Base-by-base conservation (phyloP, 2,888 invertebrate genomes). In the Ectobius pallidus region DNA sequence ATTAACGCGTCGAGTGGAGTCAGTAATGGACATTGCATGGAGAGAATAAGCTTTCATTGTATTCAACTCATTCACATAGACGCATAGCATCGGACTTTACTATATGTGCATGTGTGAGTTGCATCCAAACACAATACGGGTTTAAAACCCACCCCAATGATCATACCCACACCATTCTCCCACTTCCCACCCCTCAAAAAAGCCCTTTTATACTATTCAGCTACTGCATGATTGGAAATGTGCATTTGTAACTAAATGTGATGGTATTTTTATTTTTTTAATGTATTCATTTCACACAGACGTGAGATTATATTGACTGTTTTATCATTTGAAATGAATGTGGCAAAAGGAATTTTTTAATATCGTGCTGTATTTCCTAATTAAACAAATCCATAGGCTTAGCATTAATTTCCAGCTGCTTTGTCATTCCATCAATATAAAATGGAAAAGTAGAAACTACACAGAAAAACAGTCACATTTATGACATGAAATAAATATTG, bases 21-120 rank as follows among this genome's bases (percentile, higher is more conserved):
- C 52, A 52, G 52, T 52, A 52, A 52, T 52, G 52, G 52, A 52
- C 52, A 52, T 52, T 11, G 52, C 52, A 52, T 11, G 52, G 25
- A 52, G 52, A 52, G 52, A 52, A 52, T 52, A 52, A 52, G 52
- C 52, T 22, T 25, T 52, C 52, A 52, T 52, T 52, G 52, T 52
- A 11, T 25, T 0, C 14, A 25, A 4, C 46, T 20, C 46, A 46
- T 46, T 46, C 46, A 46, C 2, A 46, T n/a, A 4, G 11, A 46
- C 46, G 46, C 46, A 46, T 46, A 20, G 18, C 46, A 25, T 20
- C 14, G 52, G 52, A 11, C 34, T 52, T 25, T 14, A 52, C 3
- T 52, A 20, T 22, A 14, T 6, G 25, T 52, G 52, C 52, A 52
- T 52, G 52, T n/a, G n/a, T 22, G 52, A 25, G 2, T 25, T 52